Percentiles rank a stretch among this genome's conserved stretches.
These are phyloP conservation scores for Choloepus hoffmanni DNA, from an alignment of 2,113 vertebrate genomes.

Conservation along the genomic window DNA sequence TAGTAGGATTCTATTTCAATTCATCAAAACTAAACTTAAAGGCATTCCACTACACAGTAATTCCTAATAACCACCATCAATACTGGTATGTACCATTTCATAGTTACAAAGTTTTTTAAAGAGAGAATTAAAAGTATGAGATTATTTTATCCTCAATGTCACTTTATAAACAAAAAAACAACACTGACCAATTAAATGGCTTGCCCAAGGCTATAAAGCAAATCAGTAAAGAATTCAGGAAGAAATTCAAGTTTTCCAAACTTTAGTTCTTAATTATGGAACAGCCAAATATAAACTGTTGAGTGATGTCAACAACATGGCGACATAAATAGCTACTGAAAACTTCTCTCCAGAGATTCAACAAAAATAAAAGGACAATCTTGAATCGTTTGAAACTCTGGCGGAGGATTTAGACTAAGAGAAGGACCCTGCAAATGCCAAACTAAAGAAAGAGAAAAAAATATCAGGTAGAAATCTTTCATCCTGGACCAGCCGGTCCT, in stretches of 20 bases:
- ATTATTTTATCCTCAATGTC: neutral
- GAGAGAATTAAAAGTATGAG: neutral
- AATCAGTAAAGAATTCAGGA: neutral
- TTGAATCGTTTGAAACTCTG: too few species aligned
- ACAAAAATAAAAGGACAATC: too few species aligned
- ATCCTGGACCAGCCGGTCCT: too few species aligned
- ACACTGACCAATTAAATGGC: neutral
- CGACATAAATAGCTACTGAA: too few species aligned
- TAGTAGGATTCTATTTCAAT: neutral
- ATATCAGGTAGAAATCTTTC: too few species aligned
- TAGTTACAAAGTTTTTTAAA: neutral
- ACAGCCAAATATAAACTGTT: too few species aligned
- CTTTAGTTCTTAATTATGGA: neutral
- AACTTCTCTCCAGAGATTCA: too few species aligned
- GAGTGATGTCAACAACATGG: too few species aligned
- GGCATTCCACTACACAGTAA: neutral
- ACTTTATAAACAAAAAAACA: conserved; percentile 33
- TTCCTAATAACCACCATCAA: neutral
- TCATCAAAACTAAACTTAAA: neutral
- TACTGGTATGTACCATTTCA: neutral
- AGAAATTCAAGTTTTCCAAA: neutral
- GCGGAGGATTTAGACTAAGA: too few species aligned
- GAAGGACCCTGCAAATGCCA: too few species aligned
- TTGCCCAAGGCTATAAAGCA: neutral
- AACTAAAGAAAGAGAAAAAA: too few species aligned